Evolutionary conservation across 2,797 vertebrate species (phyloP), one percentile per base, ranked within the genome.

Genomic region (Anolis apletophallus): DNA sequence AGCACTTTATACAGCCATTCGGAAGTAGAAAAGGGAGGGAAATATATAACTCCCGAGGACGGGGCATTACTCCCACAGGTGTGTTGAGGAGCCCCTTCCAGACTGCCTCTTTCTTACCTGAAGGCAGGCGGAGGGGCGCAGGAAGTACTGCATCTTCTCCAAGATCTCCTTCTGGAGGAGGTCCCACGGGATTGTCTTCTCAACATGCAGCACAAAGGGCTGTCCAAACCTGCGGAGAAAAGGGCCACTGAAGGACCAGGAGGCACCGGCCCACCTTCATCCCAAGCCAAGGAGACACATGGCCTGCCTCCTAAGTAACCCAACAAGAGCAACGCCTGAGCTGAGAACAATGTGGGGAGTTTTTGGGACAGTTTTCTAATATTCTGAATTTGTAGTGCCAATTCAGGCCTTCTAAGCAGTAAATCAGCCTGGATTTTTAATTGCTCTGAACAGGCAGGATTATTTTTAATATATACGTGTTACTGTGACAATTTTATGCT

Each of bases 61-160:
- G 11, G 10, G 26, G 29, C 61, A 13, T 11, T 64, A 29, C 26
- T 29, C 26, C 61, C 61, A 64, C 59, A 64, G 61, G 26, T 29
- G 61, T 3, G 3, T 29, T 57, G 13, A 80, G 46, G 34, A 6
- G 21, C 40, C 68, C 69, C 0, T 61, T 2, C 14, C 16, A 4
- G 64, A 16, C 36, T 4, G 19, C 9, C 67, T 11, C 21, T 32
- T 36, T 7, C 93, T 90, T 92, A 99, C 98, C 98, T 99, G 98
- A 93, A 98, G 94, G 94, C 98, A 99, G 83, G 98, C 98, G 2
- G 98, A 97, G 57, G 98, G 98, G 81, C 98, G 97, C 93, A 99
- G 94, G 71, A 98, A 97, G 92, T 98, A 98, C 81, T 98, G 98
- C 99, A 99, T 99, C 95, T 99, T 99, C 96, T 99, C 99, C 95